Evolutionary conservation across 2,888 invertebrate species (phyloP).

Genomic region (Cerceris rybyensis): DNA sequence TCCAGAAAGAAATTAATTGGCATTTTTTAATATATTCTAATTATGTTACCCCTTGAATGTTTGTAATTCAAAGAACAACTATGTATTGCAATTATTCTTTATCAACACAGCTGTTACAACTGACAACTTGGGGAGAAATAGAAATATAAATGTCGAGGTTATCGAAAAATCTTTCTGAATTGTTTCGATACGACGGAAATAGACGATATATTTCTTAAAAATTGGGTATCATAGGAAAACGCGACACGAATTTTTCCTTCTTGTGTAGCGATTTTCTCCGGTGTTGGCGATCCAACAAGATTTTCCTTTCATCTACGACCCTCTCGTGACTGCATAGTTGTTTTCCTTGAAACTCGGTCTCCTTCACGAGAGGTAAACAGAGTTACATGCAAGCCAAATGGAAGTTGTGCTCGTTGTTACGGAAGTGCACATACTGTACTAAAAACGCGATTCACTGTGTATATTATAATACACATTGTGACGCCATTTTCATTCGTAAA

Average conservation of each 20-base stretch:
- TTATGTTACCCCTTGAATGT: too few relatives aligned
- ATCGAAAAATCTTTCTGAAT: too few relatives aligned
- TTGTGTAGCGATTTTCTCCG: conserved; percentile 23
- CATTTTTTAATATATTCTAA: too few relatives aligned
- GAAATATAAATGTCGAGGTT: too few relatives aligned
- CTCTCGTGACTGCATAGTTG: conserved; percentile 28
- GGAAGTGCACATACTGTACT: conserved; percentile 13
- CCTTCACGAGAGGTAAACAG: conserved; percentile 38
- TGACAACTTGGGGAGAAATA: too few relatives aligned
- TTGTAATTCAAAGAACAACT: too few relatives aligned
- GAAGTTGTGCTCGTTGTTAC: conserved; percentile 31
- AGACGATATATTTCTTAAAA: conserved; percentile 26
- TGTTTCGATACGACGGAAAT: neutral
- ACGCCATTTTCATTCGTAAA: neutral
- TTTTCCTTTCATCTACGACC: conserved; percentile 51
- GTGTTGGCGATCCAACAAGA: conserved; percentile 50
- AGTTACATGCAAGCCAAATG: conserved; percentile 43
- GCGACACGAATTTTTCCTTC: conserved; percentile 37
- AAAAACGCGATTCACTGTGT: conserved; percentile 10
- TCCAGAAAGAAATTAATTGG: too few relatives aligned
- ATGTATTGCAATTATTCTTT: too few relatives aligned
- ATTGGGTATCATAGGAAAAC: conserved; percentile 11
- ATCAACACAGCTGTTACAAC: too few relatives aligned
- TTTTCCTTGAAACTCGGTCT: conserved; percentile 48
- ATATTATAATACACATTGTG: neutral